phyloP scores from a whole-genome alignment of 1,140 invertebrate genomes.

The Drosophila carrolli region DNA sequence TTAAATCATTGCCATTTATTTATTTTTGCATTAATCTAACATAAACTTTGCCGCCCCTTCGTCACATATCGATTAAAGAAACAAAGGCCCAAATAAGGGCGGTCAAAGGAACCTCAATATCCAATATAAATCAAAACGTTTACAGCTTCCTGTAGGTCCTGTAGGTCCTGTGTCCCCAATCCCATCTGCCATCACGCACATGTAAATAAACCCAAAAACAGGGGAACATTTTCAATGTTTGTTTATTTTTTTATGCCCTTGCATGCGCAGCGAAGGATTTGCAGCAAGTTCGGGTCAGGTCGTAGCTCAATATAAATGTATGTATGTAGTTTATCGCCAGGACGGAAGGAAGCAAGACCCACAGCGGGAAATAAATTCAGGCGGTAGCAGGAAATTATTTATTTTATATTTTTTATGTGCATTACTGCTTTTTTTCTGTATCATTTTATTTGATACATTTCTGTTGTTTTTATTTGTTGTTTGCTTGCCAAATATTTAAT shows the following conservation, averaged over 20 bases:
- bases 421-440: conserved; percentile 40
- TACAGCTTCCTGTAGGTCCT: conserved; percentile 60
- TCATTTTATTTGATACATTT: conserved; percentile 44
- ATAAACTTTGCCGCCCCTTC: conserved; percentile 11
- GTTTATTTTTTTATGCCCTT: conserved; percentile 40
- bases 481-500: conserved; percentile 69
- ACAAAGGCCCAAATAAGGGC: conserved; percentile 14
- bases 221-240: conserved; percentile 23
- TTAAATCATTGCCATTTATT: conserved; percentile 1
- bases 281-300: conserved; percentile 27
- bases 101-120: conserved; percentile 56
- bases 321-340: conserved; percentile 49
- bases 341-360: conserved; percentile 67
- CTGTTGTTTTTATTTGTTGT: conserved; percentile 32
- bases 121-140: conserved; percentile 73
- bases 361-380: conserved; percentile 61
- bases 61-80: conserved; percentile 53
- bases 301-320: conserved; percentile 27
- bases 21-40: conserved; percentile 16
- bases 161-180: conserved; percentile 28
- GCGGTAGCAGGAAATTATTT: conserved; percentile 76
- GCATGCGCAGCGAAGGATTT: conserved; percentile 35
- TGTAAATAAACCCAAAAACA: conserved; percentile 58
- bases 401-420: conserved; percentile 72
- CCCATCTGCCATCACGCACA: conserved; percentile 33